These are phyloP conservation scores for Tuta absoluta DNA, from an alignment of 2,888 invertebrate species.

Conservation along the genomic window DNA sequence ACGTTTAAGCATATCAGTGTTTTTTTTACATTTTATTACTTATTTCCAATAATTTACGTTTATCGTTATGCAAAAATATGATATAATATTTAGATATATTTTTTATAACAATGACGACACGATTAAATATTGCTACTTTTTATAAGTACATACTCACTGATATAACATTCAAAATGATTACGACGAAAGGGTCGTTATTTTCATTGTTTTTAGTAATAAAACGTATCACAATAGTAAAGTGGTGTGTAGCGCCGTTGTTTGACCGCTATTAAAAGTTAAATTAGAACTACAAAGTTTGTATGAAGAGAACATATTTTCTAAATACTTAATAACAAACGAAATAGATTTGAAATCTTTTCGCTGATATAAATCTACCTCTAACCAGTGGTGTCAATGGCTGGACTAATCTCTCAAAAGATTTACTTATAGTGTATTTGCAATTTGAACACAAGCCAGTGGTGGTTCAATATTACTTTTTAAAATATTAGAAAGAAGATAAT, in stretches of 20 bases:
- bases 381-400: neutral
- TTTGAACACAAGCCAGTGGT: constrained; percentile 7
- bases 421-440: neutral
- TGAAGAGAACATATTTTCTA: neutral
- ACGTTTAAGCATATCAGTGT: neutral
- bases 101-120: neutral
- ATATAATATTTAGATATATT: neutral
- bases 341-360: constrained; percentile 5
- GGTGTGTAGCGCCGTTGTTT: constrained; percentile 1
- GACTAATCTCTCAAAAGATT: neutral
- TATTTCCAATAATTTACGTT: neutral
- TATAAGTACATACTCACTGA: constrained; percentile 15
- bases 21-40: neutral
- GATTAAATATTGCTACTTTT: neutral
- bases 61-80: constrained; percentile 13
- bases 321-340: neutral
- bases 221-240: neutral
- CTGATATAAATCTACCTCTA: neutral
- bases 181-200: neutral
- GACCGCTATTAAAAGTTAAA: neutral
- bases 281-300: neutral
- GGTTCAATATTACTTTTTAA: neutral
- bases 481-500: neutral
- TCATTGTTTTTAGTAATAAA: neutral
- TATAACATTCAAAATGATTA: constrained; percentile 2